Conservation (phyloP, 1,140 invertebrate species). For the Drosophila sucinea region DNA sequence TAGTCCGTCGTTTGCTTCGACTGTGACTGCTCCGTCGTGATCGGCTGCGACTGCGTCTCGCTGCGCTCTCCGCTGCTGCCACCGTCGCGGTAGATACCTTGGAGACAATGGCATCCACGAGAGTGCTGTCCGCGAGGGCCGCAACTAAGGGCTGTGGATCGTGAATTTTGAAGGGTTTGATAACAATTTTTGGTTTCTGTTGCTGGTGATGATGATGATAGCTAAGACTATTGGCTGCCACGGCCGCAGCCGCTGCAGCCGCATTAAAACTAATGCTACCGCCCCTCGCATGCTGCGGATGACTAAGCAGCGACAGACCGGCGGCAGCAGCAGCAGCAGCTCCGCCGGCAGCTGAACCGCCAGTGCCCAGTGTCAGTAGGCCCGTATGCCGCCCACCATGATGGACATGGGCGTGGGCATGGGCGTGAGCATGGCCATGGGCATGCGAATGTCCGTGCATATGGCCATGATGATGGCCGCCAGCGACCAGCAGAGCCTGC, state of each 20-base stretch:
- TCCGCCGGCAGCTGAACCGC: slow-evolving; percentile 30
- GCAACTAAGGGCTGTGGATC: slow-evolving; percentile 82
- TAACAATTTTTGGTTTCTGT: slow-evolving; percentile 82
- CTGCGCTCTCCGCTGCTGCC: slow-evolving; percentile 77
- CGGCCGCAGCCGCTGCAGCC: slow-evolving; percentile 66
- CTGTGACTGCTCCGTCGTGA: slow-evolving; percentile 55
- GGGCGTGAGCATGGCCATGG: slow-evolving; percentile 13
- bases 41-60: slow-evolving; percentile 74
- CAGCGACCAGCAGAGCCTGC: slow-evolving; percentile 46
- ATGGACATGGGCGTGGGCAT: slow-evolving; percentile 11
- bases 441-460: slow-evolving; percentile 19
- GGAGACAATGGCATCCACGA: slow-evolving; percentile 81
- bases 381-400: slow-evolving; percentile 29
- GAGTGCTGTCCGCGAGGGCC: slow-evolving; percentile 74
- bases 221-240: slow-evolving; percentile 77
- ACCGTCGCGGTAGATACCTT: slow-evolving; percentile 81
- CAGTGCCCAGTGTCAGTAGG: slow-evolving; percentile 44
- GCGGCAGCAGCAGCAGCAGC: slow-evolving; percentile 40
- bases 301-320: slow-evolving; percentile 47
- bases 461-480: slow-evolving; percentile 34
- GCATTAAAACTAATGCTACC: slow-evolving; percentile 61
- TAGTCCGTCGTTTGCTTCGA: slow-evolving; percentile 60
- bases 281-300: slow-evolving; percentile 37
- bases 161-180: slow-evolving; percentile 83
- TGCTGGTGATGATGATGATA: slow-evolving; percentile 73